A percentile compares a stretch with the other conserved stretches of the same genome.
Conservation (phyloP, 2,888 invertebrate genomes). For the Volucella inflata region DNA sequence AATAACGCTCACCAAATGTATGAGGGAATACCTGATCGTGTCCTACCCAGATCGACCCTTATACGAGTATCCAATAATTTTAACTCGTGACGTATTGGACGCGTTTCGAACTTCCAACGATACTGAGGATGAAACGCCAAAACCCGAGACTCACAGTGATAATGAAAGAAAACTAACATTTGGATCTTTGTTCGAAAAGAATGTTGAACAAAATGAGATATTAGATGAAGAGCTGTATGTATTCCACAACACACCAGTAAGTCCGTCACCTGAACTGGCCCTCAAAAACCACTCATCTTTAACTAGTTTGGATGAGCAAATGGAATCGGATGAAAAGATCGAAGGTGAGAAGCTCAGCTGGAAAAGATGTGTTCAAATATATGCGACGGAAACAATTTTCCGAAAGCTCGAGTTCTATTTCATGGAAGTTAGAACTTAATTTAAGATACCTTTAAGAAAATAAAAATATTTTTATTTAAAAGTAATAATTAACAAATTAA, state of each 20-base stretch:
- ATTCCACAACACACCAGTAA: slow-evolving; percentile 57
- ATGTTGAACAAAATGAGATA: slow-evolving; percentile 78
- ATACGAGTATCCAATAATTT: slow-evolving; percentile 77
- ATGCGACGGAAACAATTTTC: slow-evolving; percentile 77
- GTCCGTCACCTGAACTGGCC: slow-evolving; percentile 47
- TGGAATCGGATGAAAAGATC: not conserved
- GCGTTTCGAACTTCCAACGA: slow-evolving; percentile 42
- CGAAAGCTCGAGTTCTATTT: slow-evolving; percentile 77
- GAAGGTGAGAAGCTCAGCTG: slow-evolving; percentile 39
- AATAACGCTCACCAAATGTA: slow-evolving; percentile 76
- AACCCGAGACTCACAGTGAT: slow-evolving; percentile 5
- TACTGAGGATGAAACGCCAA: slow-evolving; percentile 1
- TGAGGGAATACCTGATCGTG: slow-evolving; percentile 73
- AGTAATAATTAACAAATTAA: too few species aligned
- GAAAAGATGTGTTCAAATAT: slow-evolving; percentile 77
- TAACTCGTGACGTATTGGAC: slow-evolving; percentile 74
- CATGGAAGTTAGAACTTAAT: slow-evolving; percentile 45
- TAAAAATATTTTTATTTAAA: too few species aligned
- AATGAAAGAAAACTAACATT: slow-evolving; percentile 28
- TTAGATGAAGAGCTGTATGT: slow-evolving; percentile 69
- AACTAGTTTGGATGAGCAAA: not conserved
- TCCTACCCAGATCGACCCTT: slow-evolving; percentile 73
- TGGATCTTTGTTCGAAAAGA: slow-evolving; percentile 46
- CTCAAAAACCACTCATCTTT: not conserved
- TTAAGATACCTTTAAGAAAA: not conserved